Evolutionary conservation across 2,113 vertebrate genomes (phyloP), one percentile per base, ranked within the genome.

Genomic region (Cynoglossus semilaevis): DNA sequence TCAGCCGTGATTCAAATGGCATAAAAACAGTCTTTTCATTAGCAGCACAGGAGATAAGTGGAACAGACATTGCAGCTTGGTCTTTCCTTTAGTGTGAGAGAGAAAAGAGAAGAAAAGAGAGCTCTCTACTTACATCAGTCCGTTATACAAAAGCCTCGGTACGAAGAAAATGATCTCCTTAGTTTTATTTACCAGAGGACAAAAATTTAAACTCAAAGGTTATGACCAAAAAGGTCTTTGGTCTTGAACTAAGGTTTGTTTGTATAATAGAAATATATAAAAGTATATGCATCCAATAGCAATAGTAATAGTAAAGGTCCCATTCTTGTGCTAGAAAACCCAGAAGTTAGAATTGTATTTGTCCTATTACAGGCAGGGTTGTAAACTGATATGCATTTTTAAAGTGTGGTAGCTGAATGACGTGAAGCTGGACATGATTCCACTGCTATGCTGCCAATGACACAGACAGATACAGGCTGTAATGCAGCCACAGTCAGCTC

Each of bases 1-100:
- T 74, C 4, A 41, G 11, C 12, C 12, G 70, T 74, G 11, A 76
- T 70, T 70, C 15, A 76, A 72, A 72, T 58, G 67, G 47, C 50
- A 46, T 62, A 38, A 65, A n/a, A 66, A 74, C 69, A 61, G 43
- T 51, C 36, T 63, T 74, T 81, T 76, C 37, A 73, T 75, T 53
- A 51, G 60, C 16, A 57, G 56, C 71, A 62, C 68, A 68, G 74
- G 51, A 16, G 67, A 65, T 70, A 68, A 59, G 70, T 71, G 63
- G 57, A 45, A 7, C 52, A 57, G 61, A 53, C 60, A 36, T 63
- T 65, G 52, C 40, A 77, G 58, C 35, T 64, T 59, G 62, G 70
- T 54, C 36, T 46, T 61, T 42, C 53, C 59, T 62, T 62, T 43
- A 51, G 70, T 35, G 62, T 13, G 13, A 40, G 7, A 40, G 22